Base-by-base conservation (phyloP, 30 jellyfish, hydroid and myxozoan genomes). In the Cassiopea xamachana region DNA sequence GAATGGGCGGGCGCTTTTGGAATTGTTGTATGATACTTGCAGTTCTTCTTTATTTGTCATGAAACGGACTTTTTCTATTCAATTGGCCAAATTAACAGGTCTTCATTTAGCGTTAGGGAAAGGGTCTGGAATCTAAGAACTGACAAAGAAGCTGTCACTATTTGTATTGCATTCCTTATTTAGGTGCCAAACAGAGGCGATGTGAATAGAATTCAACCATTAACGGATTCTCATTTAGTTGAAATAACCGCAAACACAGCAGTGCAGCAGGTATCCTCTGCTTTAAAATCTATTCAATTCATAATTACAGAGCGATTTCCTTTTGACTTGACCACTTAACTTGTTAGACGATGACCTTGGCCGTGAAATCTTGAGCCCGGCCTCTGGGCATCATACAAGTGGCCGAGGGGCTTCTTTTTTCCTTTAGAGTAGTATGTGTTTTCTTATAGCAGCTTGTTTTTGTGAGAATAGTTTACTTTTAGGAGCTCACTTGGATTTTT, bases 221-320 rank as follows among this genome's bases (percentile, higher is more conserved):
- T 94, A 70, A 94, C 98, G 44, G 97, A 94, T 85, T 94, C 98
- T 15, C 89, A 90, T 86, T 86, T 94, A 6, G 98, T 94, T 80
- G 98, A 94, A 85, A 77, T 94, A 9, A 85, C 96, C 49, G 87
- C 92, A 18, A 81, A 87, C 51, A 64, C 98, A 27, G 86, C 90
- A n/a, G 98, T 94, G 17, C 98, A 94, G 69, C 97, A 94, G 97
- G 97, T 89, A 74, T 77, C 48, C 64, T 19, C 58, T 84, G 61
- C 64, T 73, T 71, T 19, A 39, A 71, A 71, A 71, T 43, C 39
- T 71, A 71, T 71, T 71, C 80, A 71, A 71, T 71, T 71, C 4
- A 14, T 71, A 71, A 71, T 71, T 71, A 19, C n/a, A 18, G 80
- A 43, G 10, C 80, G 80, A 71, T 71, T 71, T 71, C 80, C 49